Percentiles rank a stretch among this genome's conserved stretches.
Evolutionary conservation across 1,140 invertebrate species (phyloP).

Genomic region (Campoletis sonorensis): DNA sequence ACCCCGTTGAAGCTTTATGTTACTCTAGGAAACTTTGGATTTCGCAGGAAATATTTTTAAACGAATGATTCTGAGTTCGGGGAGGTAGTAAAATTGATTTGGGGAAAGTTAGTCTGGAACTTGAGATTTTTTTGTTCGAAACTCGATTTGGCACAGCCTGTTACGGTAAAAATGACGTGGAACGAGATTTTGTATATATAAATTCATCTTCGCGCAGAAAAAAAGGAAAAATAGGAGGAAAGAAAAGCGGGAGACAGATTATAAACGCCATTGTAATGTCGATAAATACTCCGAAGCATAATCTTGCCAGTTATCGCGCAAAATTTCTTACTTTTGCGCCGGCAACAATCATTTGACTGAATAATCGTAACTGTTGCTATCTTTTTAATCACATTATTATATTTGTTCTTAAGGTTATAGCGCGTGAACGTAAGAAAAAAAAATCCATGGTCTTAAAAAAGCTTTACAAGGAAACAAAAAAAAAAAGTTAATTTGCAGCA

Average conservation of each 20-base stretch:
- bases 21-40: too few relatives aligned
- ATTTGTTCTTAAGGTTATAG: slow-evolving; percentile 7
- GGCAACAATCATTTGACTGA: slow-evolving; percentile 26
- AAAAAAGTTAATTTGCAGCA: too few relatives aligned
- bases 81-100: too few relatives aligned
- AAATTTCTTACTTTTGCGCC: not conserved
- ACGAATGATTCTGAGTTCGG: too few relatives aligned
- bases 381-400: slow-evolving; percentile 15
- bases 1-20: too few relatives aligned
- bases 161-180: not conserved
- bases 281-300: slow-evolving; percentile 24
- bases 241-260: not conserved
- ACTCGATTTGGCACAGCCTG: not conserved
- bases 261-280: not conserved
- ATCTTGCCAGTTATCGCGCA: slow-evolving; percentile 27
- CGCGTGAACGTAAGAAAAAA: slow-evolving; percentile 39
- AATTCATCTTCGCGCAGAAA: not conserved
- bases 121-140: too few relatives aligned
- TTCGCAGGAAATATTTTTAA: too few relatives aligned
- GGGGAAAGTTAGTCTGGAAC: too few relatives aligned
- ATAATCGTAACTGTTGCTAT: slow-evolving; percentile 28
- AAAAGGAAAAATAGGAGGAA: not conserved
- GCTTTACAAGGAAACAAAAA: too few relatives aligned
- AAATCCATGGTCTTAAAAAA: too few relatives aligned
- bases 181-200: slow-evolving; percentile 22